These are phyloP conservation scores for Micromesistius poutassou DNA, from an alignment of 2,797 vertebrate genomes.

Conservation along the genomic window DNA sequence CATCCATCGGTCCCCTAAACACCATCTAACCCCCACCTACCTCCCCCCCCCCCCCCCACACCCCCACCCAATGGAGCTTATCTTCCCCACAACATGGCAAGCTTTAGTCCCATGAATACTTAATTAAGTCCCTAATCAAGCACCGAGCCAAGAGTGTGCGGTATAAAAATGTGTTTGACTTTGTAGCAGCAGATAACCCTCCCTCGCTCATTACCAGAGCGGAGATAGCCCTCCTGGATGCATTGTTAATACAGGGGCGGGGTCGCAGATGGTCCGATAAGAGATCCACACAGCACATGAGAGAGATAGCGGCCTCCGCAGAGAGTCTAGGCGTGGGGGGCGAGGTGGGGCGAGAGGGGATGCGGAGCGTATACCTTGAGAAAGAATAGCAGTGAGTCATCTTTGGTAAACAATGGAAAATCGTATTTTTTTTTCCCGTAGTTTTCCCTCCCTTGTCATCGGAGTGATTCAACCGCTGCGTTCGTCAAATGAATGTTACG, in stretches of 20 bases:
- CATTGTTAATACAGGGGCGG: conserved; percentile 22
- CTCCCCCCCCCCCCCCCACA: neutral
- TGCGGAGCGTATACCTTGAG: neutral
- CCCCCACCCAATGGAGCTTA: neutral
- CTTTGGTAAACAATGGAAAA: neutral
- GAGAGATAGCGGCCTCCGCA: neutral
- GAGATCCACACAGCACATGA: neutral
- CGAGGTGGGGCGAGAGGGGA: neutral
- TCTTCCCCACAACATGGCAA: neutral
- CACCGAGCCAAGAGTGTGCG: conserved; percentile 20
- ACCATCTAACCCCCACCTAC: neutral
- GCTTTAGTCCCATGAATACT: conserved; percentile 11
- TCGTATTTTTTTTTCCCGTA: neutral
- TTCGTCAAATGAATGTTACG: neutral
- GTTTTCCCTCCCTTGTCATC: neutral
- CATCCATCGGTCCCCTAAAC: neutral
- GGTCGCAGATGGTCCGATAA: conserved; percentile 8
- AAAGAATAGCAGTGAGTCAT: neutral
- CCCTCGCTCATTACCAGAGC: conserved; percentile 21
- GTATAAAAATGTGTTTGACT: conserved; percentile 21
- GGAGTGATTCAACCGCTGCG: neutral
- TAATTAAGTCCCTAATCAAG: conserved; percentile 34
- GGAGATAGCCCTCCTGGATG: conserved; percentile 24
- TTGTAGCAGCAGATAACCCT: conserved; percentile 33
- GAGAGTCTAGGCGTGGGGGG: neutral